phyloP scores from a whole-genome alignment of 2,113 vertebrate species.

The Prinia subflava region DNA sequence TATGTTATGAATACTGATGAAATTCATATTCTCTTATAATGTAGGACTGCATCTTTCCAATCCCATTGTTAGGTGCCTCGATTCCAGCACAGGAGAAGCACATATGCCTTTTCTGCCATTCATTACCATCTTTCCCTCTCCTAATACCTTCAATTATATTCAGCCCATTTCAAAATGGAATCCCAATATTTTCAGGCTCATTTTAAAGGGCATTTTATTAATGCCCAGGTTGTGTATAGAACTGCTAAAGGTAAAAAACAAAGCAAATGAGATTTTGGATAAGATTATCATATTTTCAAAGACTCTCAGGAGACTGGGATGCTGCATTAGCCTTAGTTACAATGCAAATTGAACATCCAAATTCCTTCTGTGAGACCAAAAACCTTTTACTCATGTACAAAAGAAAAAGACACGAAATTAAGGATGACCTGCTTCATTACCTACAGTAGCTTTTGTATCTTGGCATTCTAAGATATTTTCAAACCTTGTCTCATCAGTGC shows the following conservation, averaged over 20 bases:
- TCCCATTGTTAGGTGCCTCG: neutral
- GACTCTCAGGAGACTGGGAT: neutral
- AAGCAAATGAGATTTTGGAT: slow-evolving; percentile 10
- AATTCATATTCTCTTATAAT: slow-evolving; percentile 8
- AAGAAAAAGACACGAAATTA: neutral
- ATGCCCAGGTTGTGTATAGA: neutral
- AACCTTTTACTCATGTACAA: neutral
- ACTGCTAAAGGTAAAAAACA: neutral
- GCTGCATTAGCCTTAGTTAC: neutral
- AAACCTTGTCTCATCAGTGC: neutral
- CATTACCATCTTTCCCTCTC: neutral
- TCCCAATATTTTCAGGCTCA: neutral
- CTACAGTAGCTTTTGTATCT: neutral
- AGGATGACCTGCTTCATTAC: neutral
- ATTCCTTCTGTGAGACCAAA: neutral
- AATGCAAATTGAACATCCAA: neutral
- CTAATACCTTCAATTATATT: neutral
- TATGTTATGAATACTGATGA: slow-evolving; percentile 53
- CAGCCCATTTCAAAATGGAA: slow-evolving; percentile 1
- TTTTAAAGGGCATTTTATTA: slow-evolving; percentile 31
- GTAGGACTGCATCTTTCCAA: neutral
- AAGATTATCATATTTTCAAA: slow-evolving; percentile 3
- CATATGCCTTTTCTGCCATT: neutral
- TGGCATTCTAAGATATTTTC: neutral
- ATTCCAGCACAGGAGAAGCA: neutral